phyloP scores from a whole-genome alignment of 2,888 invertebrate genomes.

The Stenotaenia linearis region DNA sequence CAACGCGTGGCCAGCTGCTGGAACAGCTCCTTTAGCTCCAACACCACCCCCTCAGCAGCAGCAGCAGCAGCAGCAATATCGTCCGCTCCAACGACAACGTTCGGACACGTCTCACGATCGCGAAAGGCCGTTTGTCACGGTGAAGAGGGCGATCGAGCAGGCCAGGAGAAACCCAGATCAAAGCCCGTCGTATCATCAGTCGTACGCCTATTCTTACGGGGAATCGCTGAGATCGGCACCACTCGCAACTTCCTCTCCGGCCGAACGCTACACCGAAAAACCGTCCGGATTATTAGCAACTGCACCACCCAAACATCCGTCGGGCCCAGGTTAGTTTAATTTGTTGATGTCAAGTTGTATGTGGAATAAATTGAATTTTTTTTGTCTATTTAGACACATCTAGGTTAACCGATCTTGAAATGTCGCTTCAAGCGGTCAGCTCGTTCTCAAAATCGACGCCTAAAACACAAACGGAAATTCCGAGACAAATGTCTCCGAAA shows the following conservation, averaged over 20 bases:
- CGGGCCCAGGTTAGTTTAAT: neutral
- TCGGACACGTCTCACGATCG: slow-evolving; percentile 47
- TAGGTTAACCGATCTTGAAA: slow-evolving; percentile 39
- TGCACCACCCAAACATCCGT: neutral
- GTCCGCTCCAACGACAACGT: slow-evolving; percentile 45
- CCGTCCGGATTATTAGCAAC: slow-evolving; percentile 26
- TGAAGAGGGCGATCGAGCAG: slow-evolving; percentile 55
- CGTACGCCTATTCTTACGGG: slow-evolving; percentile 6
- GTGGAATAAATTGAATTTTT: neutral
- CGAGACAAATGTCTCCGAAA: neutral
- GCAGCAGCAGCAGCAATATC: slow-evolving; percentile 44
- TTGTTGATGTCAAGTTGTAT: neutral
- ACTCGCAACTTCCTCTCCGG: slow-evolving; percentile 29
- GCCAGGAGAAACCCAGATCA: neutral
- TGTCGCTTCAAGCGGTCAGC: slow-evolving; percentile 38
- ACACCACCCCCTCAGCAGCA: slow-evolving; percentile 39
- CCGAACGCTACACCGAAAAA: neutral
- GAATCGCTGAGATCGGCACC: neutral
- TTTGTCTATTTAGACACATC: slow-evolving; percentile 30
- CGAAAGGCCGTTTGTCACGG: slow-evolving; percentile 60
- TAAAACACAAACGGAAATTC: neutral
- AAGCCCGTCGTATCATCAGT: slow-evolving; percentile 16
- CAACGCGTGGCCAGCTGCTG: slow-evolving; percentile 46
- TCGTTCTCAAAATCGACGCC: slow-evolving; percentile 31
- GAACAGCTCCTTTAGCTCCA: slow-evolving; percentile 45